Conservation (phyloP, 1,140 invertebrate species). For the Cataglyphis hispanica region DNA sequence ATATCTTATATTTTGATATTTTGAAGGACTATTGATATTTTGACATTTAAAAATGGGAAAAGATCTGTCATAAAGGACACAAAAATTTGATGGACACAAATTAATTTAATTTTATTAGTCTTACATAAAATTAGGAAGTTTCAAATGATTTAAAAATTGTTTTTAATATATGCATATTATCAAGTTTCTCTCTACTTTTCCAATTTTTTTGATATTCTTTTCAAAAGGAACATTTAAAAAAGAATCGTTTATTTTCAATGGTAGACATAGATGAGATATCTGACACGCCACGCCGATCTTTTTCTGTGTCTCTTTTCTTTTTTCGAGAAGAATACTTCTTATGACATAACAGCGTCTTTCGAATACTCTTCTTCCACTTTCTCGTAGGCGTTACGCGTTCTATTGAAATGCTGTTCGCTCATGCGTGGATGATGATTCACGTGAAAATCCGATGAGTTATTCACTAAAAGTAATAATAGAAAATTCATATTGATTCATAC, state of each 20-base stretch:
- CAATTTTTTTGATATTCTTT: neutral
- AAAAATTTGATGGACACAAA: no score
- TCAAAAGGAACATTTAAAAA: neutral
- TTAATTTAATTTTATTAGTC: no score
- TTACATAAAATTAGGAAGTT: neutral
- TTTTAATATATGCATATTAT: neutral
- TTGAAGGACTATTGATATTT: neutral
- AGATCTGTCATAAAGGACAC: no score
- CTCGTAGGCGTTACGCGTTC: slow-evolving; percentile 57
- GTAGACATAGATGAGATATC: neutral
- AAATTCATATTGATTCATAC: slow-evolving; percentile 36
- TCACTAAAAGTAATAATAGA: slow-evolving; percentile 51
- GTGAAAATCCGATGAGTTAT: slow-evolving; percentile 39
- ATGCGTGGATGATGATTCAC: slow-evolving; percentile 50
- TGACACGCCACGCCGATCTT: neutral
- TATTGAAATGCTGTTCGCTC: slow-evolving; percentile 39
- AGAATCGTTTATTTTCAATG: neutral
- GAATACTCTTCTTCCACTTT: slow-evolving; percentile 51
- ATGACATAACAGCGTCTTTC: slow-evolving; percentile 1
- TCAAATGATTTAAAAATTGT: neutral
- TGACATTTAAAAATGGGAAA: neutral
- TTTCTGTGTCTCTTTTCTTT: neutral
- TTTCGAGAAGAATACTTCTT: slow-evolving; percentile 23
- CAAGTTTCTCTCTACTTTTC: neutral
- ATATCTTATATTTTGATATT: neutral